Conservation (phyloP, 2,888 invertebrate genomes). For the Tortrix viridana region DNA sequence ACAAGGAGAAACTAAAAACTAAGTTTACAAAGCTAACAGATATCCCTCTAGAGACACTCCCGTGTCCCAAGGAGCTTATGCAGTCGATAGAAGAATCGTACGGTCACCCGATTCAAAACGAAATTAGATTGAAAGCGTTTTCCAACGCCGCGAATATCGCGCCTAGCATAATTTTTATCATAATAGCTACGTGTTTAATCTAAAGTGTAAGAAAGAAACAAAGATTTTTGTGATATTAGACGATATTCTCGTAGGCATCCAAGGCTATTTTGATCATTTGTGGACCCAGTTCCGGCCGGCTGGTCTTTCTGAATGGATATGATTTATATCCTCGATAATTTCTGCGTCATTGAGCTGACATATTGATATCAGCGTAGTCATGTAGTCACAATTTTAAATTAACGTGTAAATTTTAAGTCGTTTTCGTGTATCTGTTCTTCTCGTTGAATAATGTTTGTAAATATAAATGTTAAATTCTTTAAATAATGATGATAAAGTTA, state of each 20-base stretch:
- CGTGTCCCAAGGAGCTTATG: slow-evolving; percentile 78
- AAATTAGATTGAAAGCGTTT: slow-evolving; percentile 75
- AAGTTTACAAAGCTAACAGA: slow-evolving; percentile 70
- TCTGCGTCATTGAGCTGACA: slow-evolving; percentile 15
- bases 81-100: slow-evolving; percentile 73
- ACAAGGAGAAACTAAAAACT: slow-evolving; percentile 56
- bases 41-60: slow-evolving; percentile 71
- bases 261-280: slow-evolving; percentile 45
- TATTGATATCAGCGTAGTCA: slow-evolving; percentile 27
- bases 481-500: slow-evolving; percentile 28
- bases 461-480: slow-evolving; percentile 30
- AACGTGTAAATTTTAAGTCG: slow-evolving; percentile 22
- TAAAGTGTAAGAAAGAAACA: slow-evolving; percentile 50
- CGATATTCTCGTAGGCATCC: slow-evolving; percentile 60
- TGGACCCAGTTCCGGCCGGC: slow-evolving; percentile 7
- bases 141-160: slow-evolving; percentile 58
- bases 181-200: slow-evolving; percentile 50
- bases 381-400: slow-evolving; percentile 24
- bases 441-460: slow-evolving; percentile 19
- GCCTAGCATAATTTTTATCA: slow-evolving; percentile 56
- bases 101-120: slow-evolving; percentile 77
- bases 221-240: slow-evolving; percentile 79
- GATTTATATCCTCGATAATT: slow-evolving; percentile 19
- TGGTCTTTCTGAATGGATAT: slow-evolving; percentile 19
- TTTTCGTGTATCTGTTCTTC: slow-evolving; percentile 8